These are phyloP conservation scores for Agapornis canus DNA, from an alignment of 2,797 vertebrate genomes.

Conservation along the genomic window DNA sequence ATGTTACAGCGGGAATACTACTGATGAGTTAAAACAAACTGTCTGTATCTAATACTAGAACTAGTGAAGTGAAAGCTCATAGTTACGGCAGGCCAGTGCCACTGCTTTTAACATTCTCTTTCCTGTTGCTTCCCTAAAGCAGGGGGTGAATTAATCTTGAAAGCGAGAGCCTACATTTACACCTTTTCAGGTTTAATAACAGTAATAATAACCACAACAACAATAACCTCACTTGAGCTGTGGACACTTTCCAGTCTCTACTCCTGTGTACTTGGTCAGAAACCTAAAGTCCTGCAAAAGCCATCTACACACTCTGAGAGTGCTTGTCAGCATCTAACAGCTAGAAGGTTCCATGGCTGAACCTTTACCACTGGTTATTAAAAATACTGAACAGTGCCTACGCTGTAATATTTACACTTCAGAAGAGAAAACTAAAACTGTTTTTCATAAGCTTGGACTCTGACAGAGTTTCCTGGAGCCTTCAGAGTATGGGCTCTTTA, in stretches of 20 bases:
- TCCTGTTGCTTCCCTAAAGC: neutral
- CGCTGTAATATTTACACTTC: neutral
- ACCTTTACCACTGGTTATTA: neutral
- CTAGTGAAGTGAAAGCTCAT: neutral
- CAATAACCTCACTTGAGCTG: neutral
- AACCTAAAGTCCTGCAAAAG: neutral
- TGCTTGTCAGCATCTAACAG: neutral
- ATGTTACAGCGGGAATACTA: neutral
- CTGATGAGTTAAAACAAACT: conserved; percentile 14
- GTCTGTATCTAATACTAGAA: neutral
- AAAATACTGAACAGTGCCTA: neutral
- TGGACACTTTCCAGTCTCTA: neutral
- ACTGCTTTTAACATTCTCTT: neutral
- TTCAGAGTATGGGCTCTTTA: neutral
- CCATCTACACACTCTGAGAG: neutral
- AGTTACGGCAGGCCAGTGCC: neutral
- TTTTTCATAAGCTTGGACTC: neutral
- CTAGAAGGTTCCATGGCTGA: neutral
- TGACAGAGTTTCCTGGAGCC: neutral
- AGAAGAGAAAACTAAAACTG: neutral
- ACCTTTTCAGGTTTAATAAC: neutral
- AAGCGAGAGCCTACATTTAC: neutral
- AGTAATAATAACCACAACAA: neutral
- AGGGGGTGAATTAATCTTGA: neutral
- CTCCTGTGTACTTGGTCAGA: neutral